A percentile compares a stretch with the other conserved stretches of the same genome.
Evolutionary conservation across 2,888 invertebrate genomes (phyloP).

Genomic region (Leptothorax acervorum): DNA sequence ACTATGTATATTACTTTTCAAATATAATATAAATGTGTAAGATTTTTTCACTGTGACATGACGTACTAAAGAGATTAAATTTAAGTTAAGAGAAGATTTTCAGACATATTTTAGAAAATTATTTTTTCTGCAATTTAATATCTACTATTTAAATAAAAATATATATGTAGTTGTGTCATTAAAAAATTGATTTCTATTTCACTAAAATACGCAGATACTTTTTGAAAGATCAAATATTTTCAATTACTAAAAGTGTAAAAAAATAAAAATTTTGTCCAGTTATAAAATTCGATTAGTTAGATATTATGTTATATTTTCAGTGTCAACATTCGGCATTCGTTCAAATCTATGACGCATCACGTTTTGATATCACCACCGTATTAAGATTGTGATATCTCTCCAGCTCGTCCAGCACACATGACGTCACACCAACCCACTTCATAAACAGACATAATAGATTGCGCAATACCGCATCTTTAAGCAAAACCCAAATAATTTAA

Average conservation of each 20-base stretch:
- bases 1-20: too few species aligned
- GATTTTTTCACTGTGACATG: too few species aligned
- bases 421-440: neutral
- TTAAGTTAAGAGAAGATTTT: too few species aligned
- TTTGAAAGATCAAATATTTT: neutral
- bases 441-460: neutral
- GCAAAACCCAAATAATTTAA: neutral
- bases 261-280: neutral
- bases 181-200: too few species aligned
- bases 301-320: neutral
- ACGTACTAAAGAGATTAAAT: too few species aligned
- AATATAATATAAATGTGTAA: too few species aligned
- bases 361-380: neutral
- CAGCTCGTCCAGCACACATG: too few species aligned
- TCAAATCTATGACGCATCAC: neutral
- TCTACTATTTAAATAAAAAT: too few species aligned
- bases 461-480: neutral
- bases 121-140: too few species aligned
- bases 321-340: neutral
- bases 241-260: neutral
- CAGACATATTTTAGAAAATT: too few species aligned
- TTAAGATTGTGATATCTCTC: neutral
- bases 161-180: too few species aligned
- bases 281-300: neutral
- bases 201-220: neutral